phyloP scores from a whole-genome alignment of 2,797 vertebrate species.

The Melanotaenia maccullochi region DNA sequence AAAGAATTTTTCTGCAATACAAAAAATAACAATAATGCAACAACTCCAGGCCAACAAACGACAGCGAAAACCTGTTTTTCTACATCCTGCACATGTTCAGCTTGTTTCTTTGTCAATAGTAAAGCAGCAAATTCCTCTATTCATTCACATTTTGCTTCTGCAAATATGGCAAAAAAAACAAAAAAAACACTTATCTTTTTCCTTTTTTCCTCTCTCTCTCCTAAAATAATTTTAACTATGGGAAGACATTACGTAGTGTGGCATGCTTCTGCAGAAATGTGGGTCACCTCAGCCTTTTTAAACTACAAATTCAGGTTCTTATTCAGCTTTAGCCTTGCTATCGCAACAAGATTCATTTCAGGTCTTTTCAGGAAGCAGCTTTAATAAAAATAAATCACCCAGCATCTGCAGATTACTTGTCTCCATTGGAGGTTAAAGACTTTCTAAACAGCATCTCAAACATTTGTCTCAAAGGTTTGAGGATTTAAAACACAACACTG shows the following conservation, averaged over 20 bases:
- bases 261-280: conserved; percentile 32
- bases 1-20: too few relatives aligned
- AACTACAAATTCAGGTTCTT: conserved; percentile 21
- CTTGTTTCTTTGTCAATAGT: background rate
- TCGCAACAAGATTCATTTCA: conserved; percentile 19
- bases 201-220: too few relatives aligned
- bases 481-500: background rate
- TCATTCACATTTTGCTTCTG: background rate
- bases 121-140: background rate
- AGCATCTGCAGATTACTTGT: conserved; percentile 38
- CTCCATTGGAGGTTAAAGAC: conserved; percentile 22
- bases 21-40: background rate
- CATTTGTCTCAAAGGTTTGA: conserved; percentile 1
- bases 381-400: conserved; percentile 26
- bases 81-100: background rate
- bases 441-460: conserved; percentile 36
- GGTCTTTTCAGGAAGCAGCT: conserved; percentile 18
- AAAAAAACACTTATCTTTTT: background rate
- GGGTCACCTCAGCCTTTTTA: conserved; percentile 23
- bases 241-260: conserved; percentile 4
- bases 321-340: conserved; percentile 25
- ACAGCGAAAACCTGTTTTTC: background rate
- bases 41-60: background rate
- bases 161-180: too few relatives aligned
- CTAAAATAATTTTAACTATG: conserved; percentile 11